Evolutionary conservation across 2,113 vertebrate species (phyloP).

Genomic region (Herpailurus yagouaroundi): DNA sequence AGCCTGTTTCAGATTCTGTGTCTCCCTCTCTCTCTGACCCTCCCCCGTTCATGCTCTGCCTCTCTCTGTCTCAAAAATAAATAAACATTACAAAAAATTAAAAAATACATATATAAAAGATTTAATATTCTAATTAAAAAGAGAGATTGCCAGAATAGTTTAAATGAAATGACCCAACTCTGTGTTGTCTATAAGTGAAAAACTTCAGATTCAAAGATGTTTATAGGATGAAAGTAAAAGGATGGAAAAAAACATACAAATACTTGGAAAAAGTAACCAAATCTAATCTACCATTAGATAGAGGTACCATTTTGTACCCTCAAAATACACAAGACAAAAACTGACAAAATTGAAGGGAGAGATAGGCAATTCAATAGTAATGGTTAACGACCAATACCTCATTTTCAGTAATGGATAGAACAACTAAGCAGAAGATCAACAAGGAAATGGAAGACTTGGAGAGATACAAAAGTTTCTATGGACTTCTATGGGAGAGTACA

Average conservation of each 20-base stretch:
- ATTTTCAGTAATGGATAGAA: not conserved
- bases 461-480: not conserved
- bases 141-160: not conserved
- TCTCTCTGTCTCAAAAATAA: too few relatives aligned
- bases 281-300: not conserved
- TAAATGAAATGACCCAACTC: not conserved
- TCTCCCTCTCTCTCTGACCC: too few relatives aligned
- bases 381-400: not conserved
- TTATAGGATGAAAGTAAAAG: not conserved
- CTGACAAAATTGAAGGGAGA: not conserved
- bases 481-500: not conserved
- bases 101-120: not conserved
- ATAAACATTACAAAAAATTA: too few relatives aligned
- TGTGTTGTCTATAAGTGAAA: not conserved
- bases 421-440: not conserved
- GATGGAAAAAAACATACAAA: not conserved
- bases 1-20: too few relatives aligned
- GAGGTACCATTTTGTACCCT: too few relatives aligned
- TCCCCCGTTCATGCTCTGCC: too few relatives aligned
- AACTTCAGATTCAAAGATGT: not conserved
- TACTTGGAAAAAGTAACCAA: not conserved
- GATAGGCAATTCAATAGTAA: not conserved
- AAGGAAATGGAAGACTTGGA: not conserved
- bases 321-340: not conserved
- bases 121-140: not conserved